These are phyloP conservation scores for Dromius quadrimaculatus DNA, from an alignment of 2,888 invertebrate genomes.

Conservation along the genomic window DNA sequence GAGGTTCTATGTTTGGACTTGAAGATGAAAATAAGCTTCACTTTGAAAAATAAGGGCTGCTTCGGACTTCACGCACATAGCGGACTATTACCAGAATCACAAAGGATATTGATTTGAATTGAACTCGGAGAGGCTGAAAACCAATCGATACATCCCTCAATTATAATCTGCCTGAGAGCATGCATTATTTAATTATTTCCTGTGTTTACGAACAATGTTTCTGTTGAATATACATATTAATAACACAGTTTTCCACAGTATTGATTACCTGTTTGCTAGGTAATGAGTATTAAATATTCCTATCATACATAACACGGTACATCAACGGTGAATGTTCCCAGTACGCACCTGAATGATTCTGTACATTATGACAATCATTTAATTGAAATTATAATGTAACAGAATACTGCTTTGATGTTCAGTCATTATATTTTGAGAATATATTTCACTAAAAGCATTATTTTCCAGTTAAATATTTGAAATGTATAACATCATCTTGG, in stretches of 20 bases:
- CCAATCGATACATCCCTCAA: too few relatives aligned
- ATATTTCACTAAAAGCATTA: neutral
- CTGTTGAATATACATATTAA: conserved; percentile 24
- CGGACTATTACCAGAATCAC: too few relatives aligned
- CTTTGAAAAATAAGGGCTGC: too few relatives aligned
- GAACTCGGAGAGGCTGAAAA: too few relatives aligned
- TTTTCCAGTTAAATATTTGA: neutral
- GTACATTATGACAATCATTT: conserved; percentile 22
- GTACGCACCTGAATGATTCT: neutral
- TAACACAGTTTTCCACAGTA: conserved; percentile 23
- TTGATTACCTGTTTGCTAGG: conserved; percentile 38
- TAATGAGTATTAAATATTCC: conserved; percentile 26
- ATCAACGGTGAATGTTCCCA: conserved; percentile 26
- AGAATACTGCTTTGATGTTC: conserved; percentile 11
- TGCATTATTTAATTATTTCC: conserved; percentile 9
- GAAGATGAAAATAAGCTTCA: too few relatives aligned
- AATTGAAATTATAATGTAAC: conserved; percentile 27
- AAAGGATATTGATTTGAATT: too few relatives aligned
- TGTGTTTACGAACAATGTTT: conserved; percentile 15
- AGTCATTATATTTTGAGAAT: neutral
- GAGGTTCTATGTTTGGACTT: too few relatives aligned
- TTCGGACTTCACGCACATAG: too few relatives aligned
- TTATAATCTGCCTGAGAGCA: too few relatives aligned
- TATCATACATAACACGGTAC: conserved; percentile 24
- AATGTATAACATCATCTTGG: too few relatives aligned